These are phyloP conservation scores for Trichoplusia ni DNA, from an alignment of 1,140 invertebrate genomes.

Conservation along the genomic window DNA sequence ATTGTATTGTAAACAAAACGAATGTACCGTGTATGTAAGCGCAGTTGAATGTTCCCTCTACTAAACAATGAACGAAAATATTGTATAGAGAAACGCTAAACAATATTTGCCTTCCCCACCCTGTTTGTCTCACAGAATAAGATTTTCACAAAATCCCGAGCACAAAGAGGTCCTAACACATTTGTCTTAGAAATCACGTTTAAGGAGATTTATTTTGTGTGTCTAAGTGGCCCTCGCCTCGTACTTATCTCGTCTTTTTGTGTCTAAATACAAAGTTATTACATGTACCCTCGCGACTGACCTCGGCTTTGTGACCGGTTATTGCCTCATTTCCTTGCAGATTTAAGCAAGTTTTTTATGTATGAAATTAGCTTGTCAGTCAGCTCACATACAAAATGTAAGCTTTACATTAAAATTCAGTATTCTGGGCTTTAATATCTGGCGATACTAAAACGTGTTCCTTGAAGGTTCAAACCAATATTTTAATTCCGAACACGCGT, in stretches of 20 bases:
- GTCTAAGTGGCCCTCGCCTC: not conserved
- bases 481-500: too few species aligned
- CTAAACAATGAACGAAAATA: not conserved
- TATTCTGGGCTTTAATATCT: too few species aligned
- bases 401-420: too few species aligned
- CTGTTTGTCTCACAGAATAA: not conserved
- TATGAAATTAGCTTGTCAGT: too few species aligned
- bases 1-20: not conserved
- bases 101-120: not conserved
- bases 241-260: constrained; percentile 2
- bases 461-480: too few species aligned
- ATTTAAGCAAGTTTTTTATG: not conserved
- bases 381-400: too few species aligned
- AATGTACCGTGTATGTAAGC: not conserved
- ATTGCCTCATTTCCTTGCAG: constrained; percentile 10
- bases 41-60: not conserved
- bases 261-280: constrained; percentile 16
- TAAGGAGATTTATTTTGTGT: constrained; percentile 12
- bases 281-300: constrained; percentile 4
- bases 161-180: constrained; percentile 7
- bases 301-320: constrained; percentile 9
- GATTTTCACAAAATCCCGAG: constrained; percentile 2
- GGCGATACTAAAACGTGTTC: too few species aligned
- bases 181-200: constrained; percentile 17
- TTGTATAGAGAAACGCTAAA: not conserved